Conservation (phyloP, 23 tunicate genomes). For the Ascidia mentula region DNA sequence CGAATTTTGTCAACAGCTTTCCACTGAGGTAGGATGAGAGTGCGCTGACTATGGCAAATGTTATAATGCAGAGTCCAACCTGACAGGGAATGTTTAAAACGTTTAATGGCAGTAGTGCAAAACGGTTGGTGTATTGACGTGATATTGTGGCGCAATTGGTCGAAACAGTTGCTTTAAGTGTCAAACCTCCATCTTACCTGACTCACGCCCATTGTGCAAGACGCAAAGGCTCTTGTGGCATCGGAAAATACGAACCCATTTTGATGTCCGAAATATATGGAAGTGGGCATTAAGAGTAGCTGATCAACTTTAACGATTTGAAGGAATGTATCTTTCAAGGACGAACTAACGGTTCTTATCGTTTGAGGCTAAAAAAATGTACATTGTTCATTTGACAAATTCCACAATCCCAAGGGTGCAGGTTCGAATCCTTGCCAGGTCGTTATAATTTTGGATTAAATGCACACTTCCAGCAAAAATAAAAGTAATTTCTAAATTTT, state of each 20-base stretch:
- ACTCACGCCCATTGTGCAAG: constrained; percentile 53
- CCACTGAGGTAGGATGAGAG: constrained; percentile 21
- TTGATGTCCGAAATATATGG: constrained; percentile 40
- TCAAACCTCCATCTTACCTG: constrained; percentile 40
- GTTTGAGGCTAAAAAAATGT: background rate
- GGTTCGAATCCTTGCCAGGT: too few relatives aligned
- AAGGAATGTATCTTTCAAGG: background rate
- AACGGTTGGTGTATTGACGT: too few relatives aligned
- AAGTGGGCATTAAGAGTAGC: constrained; percentile 8
- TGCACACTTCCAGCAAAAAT: too few relatives aligned
- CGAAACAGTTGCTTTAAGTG: too few relatives aligned
- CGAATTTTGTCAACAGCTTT: constrained; percentile 6
- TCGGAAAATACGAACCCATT: constrained; percentile 51
- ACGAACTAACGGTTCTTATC: background rate
- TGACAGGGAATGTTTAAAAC: too few relatives aligned
- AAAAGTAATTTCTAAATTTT: too few relatives aligned
- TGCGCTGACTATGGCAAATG: constrained; percentile 14
- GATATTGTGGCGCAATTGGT: too few relatives aligned
- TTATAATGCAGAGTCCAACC: constrained; percentile 51
- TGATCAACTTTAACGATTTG: background rate
- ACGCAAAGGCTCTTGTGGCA: constrained; percentile 44
- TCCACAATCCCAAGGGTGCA: too few relatives aligned
- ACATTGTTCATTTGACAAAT: too few relatives aligned
- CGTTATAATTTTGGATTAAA: too few relatives aligned
- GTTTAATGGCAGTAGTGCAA: too few relatives aligned